Conservation (phyloP, 2,888 invertebrate genomes). For the Athalia cordata region DNA sequence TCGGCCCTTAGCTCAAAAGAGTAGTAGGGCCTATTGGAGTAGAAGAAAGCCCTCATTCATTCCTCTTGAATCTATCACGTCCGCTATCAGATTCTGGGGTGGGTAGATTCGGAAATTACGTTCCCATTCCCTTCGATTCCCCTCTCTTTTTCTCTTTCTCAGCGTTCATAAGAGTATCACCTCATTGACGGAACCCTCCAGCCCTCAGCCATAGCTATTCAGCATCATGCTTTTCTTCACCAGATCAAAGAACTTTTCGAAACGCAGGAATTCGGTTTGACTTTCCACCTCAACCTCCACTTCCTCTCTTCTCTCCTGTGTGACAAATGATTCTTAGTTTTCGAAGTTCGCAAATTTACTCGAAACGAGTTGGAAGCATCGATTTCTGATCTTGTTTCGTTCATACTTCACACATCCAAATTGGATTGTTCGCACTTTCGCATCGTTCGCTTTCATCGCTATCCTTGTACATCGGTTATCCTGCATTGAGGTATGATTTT, state of each 20-base stretch:
- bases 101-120: slow-evolving; percentile 31
- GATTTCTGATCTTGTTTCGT: slow-evolving; percentile 11
- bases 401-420: background rate
- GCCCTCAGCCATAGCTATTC: background rate
- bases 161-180: slow-evolving; percentile 7
- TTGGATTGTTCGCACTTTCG: background rate
- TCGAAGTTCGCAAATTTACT: slow-evolving; percentile 20
- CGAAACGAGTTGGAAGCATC: background rate
- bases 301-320: background rate
- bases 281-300: slow-evolving; percentile 23
- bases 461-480: background rate
- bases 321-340: slow-evolving; percentile 23
- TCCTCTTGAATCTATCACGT: slow-evolving; percentile 22
- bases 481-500: background rate
- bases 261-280: slow-evolving; percentile 6
- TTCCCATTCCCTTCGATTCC: slow-evolving; percentile 8
- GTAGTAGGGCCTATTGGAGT: no score
- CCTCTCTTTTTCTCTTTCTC: background rate
- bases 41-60: slow-evolving; percentile 2
- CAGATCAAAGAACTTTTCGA: slow-evolving; percentile 21
- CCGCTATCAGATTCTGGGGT: background rate
- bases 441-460: slow-evolving; percentile 10
- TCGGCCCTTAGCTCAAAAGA: background rate
- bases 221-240: background rate
- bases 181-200: slow-evolving; percentile 9